Percentiles rank a stretch among this genome's conserved stretches.
phyloP scores from a whole-genome alignment of 2,797 vertebrate genomes.

The Acanthis flammea region DNA sequence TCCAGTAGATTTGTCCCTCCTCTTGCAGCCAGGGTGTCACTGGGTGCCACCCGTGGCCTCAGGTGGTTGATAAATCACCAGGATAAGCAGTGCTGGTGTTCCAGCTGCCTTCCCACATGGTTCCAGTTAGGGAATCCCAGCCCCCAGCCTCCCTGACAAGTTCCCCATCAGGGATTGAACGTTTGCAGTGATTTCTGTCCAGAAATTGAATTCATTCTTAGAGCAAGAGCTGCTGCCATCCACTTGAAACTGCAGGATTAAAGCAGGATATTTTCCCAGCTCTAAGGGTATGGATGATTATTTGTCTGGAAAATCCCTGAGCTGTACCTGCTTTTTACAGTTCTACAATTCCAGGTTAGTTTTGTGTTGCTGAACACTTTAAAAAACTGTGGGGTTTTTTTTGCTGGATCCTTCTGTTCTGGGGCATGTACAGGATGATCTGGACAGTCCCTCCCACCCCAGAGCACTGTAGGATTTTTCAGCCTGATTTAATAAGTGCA shows the following conservation, averaged over 20 bases:
- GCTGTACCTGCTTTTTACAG: not conserved
- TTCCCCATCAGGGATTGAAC: not conserved
- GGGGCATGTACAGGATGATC: not conserved
- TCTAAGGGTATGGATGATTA: not conserved
- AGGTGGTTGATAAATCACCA: conserved; percentile 47
- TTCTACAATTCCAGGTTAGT: not conserved
- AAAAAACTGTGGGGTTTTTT: fast-evolving
- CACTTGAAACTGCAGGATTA: not conserved
- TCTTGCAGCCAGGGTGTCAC: not conserved
- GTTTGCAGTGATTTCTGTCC: not conserved
- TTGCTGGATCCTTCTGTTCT: not conserved
- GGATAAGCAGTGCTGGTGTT: conserved; percentile 6
- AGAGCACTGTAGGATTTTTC: not conserved
- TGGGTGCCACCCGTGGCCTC: not conserved
- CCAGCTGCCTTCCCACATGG: not conserved
- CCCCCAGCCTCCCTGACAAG: not conserved
- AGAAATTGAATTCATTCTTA: not conserved
- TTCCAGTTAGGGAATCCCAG: conserved; percentile 27
- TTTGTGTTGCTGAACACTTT: not conserved
- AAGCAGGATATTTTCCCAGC: not conserved
- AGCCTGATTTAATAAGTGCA: conserved; percentile 13
- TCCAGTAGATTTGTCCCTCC: not conserved
- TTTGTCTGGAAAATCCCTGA: not conserved
- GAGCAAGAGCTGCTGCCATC: not conserved
- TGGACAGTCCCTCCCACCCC: not conserved